Evolutionary conservation across 1,140 invertebrate species (phyloP).

Genomic region (Apis dorsata): DNA sequence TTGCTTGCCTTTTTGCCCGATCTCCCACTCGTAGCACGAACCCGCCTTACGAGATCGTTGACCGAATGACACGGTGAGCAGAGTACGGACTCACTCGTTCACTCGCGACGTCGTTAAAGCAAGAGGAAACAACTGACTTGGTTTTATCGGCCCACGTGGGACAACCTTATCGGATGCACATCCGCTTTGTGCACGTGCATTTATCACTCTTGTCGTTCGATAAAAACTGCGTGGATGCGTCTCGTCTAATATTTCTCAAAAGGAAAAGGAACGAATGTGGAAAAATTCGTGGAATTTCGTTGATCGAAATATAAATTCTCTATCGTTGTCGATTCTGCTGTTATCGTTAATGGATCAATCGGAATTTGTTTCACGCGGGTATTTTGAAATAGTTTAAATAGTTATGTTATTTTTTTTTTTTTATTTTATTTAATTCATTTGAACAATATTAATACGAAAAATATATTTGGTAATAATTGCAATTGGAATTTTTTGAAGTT

Average conservation of each 20-base stretch:
- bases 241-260: not conserved
- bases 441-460: no score
- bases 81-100: conserved; percentile 27
- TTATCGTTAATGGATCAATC: no score
- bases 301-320: no score
- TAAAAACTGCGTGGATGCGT: not conserved
- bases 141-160: conserved; percentile 30
- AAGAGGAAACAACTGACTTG: conserved; percentile 1
- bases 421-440: no score
- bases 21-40: conserved; percentile 42
- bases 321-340: no score
- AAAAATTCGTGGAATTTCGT: no score
- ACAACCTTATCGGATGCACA: conserved; percentile 27
- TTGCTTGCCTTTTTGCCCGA: conserved; percentile 39
- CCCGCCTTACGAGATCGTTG: conserved; percentile 46
- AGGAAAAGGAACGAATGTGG: no score
- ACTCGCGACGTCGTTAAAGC: conserved; percentile 30
- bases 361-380: no score
- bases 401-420: no score
- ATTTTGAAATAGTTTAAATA: no score
- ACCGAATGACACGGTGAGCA: conserved; percentile 51
- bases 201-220: not conserved
- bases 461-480: no score
- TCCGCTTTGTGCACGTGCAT: conserved; percentile 18
- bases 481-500: no score